Evolutionary conservation across 1,140 invertebrate genomes (phyloP).

Genomic region (Drosophila bocki): DNA sequence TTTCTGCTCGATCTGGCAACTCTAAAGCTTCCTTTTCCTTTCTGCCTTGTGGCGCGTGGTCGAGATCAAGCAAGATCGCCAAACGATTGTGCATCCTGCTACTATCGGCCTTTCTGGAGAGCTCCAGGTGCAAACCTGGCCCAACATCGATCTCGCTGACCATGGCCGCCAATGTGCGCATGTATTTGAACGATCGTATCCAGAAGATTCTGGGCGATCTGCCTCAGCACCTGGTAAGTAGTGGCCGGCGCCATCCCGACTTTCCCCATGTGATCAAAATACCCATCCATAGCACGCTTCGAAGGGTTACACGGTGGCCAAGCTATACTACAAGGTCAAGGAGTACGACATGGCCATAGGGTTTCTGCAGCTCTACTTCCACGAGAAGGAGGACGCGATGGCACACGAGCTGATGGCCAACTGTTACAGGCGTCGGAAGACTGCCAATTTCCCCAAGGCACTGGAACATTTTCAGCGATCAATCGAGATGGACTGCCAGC

Average conservation of each 20-base stretch:
- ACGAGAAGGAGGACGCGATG: not conserved
- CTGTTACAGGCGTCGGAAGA: not conserved
- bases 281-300: not conserved
- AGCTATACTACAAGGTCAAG: not conserved
- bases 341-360: not conserved
- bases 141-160: not conserved
- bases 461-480: not conserved
- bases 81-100: not conserved
- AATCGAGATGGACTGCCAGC: not conserved
- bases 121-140: not conserved
- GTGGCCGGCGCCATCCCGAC: too few species aligned
- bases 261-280: not conserved
- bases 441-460: not conserved
- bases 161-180: not conserved
- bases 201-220: not conserved
- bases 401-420: not conserved
- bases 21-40: not conserved
- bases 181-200: not conserved
- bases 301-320: not conserved
- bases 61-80: not conserved
- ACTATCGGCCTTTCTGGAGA: not conserved
- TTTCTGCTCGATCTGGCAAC: not conserved
- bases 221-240: not conserved
- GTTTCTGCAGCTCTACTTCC: not conserved
- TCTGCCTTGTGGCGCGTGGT: not conserved